Percentiles rank a stretch among this genome's conserved stretches.
These are phyloP conservation scores for Sebastes taczanowskii DNA, from an alignment of 2,797 vertebrate species.

Conservation along the genomic window DNA sequence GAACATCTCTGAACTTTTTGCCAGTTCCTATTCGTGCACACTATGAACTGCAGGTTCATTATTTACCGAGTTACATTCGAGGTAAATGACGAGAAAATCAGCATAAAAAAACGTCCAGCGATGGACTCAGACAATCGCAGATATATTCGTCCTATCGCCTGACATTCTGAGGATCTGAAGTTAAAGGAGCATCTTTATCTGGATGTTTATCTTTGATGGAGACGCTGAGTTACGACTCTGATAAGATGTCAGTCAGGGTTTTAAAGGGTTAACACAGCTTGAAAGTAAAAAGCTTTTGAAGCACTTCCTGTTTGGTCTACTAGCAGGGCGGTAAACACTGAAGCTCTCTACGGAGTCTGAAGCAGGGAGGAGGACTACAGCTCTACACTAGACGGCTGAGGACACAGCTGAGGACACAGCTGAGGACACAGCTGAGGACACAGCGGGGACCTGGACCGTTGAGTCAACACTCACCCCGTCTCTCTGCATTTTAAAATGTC, in stretches of 20 bases:
- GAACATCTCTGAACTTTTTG: too few relatives aligned
- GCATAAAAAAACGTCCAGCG: too few relatives aligned
- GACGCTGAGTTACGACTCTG: too few relatives aligned
- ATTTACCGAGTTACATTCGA: too few relatives aligned
- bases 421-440: conserved; percentile 3
- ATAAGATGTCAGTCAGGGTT: not conserved
- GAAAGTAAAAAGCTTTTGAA: not conserved
- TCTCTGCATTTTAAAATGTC: conserved; percentile 82
- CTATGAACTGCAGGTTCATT: too few relatives aligned
- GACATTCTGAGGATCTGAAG: too few relatives aligned
- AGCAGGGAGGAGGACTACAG: conserved; percentile 21
- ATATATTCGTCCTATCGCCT: too few relatives aligned
- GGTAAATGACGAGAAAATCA: too few relatives aligned
- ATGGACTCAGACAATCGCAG: too few relatives aligned
- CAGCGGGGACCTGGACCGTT: not conserved
- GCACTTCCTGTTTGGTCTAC: not conserved
- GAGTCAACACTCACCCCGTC: conserved; percentile 80
- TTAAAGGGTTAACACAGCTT: not conserved
- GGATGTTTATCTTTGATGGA: too few relatives aligned
- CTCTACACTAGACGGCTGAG: conserved; percentile 9
- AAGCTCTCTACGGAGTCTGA: conserved; percentile 1
- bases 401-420: not conserved
- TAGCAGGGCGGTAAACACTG: not conserved
- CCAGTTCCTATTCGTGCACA: too few relatives aligned
- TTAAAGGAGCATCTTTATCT: too few relatives aligned